These are phyloP conservation scores for Macropus fuliginosus DNA, from an alignment of 2,797 vertebrate genomes.

Conservation along the genomic window DNA sequence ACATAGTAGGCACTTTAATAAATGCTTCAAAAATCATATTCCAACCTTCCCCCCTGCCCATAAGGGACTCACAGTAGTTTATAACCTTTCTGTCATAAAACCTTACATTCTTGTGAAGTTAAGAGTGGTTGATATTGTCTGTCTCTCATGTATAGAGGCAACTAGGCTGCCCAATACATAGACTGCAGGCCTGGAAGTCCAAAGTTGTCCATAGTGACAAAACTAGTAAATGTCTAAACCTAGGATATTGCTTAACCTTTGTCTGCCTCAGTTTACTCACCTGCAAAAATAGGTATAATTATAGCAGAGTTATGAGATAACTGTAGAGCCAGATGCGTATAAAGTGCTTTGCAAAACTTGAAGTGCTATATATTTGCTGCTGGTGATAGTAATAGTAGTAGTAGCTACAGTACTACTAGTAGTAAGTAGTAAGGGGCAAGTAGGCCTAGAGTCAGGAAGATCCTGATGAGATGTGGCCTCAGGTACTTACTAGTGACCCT, in stretches of 20 bases:
- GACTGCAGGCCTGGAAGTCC: background rate
- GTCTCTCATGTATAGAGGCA: background rate
- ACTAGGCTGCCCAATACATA: background rate
- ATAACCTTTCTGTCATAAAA: background rate
- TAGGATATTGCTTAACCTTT: background rate
- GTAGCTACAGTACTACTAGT: background rate
- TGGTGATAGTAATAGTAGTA: too few relatives aligned
- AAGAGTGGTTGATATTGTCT: background rate
- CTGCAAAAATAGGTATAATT: background rate
- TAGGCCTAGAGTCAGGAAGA: background rate
- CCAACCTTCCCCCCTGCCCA: too few relatives aligned
- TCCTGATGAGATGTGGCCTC: background rate
- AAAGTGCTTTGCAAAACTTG: background rate
- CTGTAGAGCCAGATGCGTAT: background rate
- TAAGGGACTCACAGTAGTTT: background rate
- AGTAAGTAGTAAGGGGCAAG: background rate
- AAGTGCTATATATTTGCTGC: too few relatives aligned
- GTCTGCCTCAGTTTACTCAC: background rate
- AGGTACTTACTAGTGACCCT: too few relatives aligned
- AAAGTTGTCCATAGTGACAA: background rate
- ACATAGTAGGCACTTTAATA: background rate
- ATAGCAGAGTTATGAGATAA: background rate
- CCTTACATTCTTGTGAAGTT: background rate
- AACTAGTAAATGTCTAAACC: background rate
- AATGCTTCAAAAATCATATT: background rate